These are phyloP conservation scores for Platycnemis pennipes DNA, from an alignment of 2,888 invertebrate species.

Conservation along the genomic window DNA sequence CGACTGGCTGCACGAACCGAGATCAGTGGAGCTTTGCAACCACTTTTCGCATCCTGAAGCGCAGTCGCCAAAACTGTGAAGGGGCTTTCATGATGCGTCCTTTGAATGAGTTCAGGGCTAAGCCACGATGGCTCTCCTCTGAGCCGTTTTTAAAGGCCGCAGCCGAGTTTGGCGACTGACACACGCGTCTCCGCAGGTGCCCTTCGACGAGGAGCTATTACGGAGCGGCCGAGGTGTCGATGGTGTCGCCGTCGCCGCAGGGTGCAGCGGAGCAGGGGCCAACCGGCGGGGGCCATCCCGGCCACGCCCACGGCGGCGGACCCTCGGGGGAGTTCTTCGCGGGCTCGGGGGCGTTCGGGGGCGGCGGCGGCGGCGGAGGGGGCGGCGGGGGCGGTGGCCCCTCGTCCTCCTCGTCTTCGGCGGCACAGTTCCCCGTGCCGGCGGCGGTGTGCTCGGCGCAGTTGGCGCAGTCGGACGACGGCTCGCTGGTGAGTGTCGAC, in stretches of 20 bases:
- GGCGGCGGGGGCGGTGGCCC: slow-evolving; percentile 31
- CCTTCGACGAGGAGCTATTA: slow-evolving; percentile 63
- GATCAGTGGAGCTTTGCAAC: too few species aligned
- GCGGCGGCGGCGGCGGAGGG: slow-evolving; percentile 37
- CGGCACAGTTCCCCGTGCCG: slow-evolving; percentile 63
- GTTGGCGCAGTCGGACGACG: slow-evolving; percentile 65
- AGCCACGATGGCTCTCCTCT: too few species aligned
- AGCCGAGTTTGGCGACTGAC: neutral
- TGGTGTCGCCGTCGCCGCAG: slow-evolving; percentile 63
- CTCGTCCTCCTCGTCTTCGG: neutral
- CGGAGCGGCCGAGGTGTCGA: slow-evolving; percentile 53
- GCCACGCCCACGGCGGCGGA: slow-evolving; percentile 42
- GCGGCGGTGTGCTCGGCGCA: slow-evolving; percentile 65
- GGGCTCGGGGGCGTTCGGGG: neutral
- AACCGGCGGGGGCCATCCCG: slow-evolving; percentile 8
- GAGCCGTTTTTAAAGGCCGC: too few species aligned
- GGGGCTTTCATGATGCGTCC: too few species aligned
- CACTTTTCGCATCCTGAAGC: too few species aligned
- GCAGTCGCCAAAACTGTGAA: too few species aligned
- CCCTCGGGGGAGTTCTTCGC: neutral
- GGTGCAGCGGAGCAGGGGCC: slow-evolving; percentile 13
- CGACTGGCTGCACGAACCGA: too few species aligned
- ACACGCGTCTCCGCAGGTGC: slow-evolving; percentile 38
- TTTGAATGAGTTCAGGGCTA: too few species aligned
- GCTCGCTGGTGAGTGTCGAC: slow-evolving; percentile 65